These are phyloP conservation scores for Eretmocerus hayati DNA, from an alignment of 2,888 invertebrate species.

Conservation along the genomic window DNA sequence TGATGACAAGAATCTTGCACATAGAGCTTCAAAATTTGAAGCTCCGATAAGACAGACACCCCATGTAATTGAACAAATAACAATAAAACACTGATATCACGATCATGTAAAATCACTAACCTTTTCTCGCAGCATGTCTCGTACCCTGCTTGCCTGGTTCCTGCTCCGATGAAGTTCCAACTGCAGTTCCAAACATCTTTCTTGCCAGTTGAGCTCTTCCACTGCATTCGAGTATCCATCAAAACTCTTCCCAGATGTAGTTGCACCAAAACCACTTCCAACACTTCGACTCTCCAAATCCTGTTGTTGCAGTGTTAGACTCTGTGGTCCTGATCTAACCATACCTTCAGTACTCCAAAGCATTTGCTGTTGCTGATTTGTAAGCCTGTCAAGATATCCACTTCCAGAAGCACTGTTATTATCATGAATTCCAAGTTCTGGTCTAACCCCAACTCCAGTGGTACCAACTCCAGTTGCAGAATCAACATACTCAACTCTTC, in stretches of 20 bases:
- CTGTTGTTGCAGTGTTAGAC: slow-evolving; percentile 29
- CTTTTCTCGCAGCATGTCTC: slow-evolving; percentile 86
- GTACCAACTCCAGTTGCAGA: neutral
- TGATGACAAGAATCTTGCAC: no score
- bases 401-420: neutral
- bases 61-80: no score
- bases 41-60: no score
- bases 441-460: no score
- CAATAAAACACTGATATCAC: no score
- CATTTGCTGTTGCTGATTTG: neutral
- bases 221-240: slow-evolving; percentile 40
- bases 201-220: slow-evolving; percentile 74
- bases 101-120: no score
- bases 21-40: no score
- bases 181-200: slow-evolving; percentile 78
- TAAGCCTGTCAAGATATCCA: neutral
- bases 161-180: slow-evolving; percentile 78
- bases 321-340: slow-evolving; percentile 34
- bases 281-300: slow-evolving; percentile 12
- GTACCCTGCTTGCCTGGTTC: slow-evolving; percentile 78
- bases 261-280: slow-evolving; percentile 29
- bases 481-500: slow-evolving; percentile 41
- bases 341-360: slow-evolving; percentile 22
- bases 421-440: neutral
- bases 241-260: slow-evolving; percentile 42